These are phyloP conservation scores for Passer domesticus DNA, from an alignment of 2,113 vertebrate species.

Conservation along the genomic window DNA sequence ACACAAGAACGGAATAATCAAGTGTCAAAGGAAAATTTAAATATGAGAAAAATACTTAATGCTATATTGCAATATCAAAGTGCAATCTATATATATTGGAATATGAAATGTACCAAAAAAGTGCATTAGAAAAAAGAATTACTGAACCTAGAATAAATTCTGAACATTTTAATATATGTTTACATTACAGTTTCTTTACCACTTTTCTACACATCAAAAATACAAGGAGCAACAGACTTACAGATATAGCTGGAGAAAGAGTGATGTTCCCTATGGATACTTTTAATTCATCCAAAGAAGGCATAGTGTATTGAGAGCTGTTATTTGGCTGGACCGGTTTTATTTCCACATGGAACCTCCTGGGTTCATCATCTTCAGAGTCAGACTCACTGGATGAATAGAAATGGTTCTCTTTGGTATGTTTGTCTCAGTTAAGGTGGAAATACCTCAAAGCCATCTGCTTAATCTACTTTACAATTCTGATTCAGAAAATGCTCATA, in stretches of 20 bases:
- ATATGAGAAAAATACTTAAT: neutral
- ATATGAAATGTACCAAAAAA: neutral
- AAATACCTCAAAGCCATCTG: neutral
- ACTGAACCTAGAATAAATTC: neutral
- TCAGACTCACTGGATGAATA: slow-evolving; percentile 96
- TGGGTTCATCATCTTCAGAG: slow-evolving; percentile 91
- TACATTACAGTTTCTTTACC: neutral
- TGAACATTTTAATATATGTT: neutral
- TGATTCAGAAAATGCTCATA: neutral
- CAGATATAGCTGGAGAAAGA: slow-evolving; percentile 88
- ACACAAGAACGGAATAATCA: neutral
- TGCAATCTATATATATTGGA: neutral
- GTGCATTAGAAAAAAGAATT: neutral
- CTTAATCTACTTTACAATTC: neutral
- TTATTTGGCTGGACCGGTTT: slow-evolving; percentile 91
- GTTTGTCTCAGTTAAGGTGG: slow-evolving; percentile 84
- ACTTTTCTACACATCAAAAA: neutral
- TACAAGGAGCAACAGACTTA: slow-evolving; percentile 70
- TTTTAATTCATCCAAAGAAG: slow-evolving; percentile 93
- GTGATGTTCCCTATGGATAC: slow-evolving; percentile 93
- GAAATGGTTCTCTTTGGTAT: slow-evolving; percentile 97
- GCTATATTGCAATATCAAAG: neutral
- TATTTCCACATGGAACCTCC: slow-evolving; percentile 94
- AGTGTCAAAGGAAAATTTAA: neutral
- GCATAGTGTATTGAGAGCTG: slow-evolving; percentile 83